Conservation (phyloP, 2,888 invertebrate species). For the Calameuta filiformis region DNA sequence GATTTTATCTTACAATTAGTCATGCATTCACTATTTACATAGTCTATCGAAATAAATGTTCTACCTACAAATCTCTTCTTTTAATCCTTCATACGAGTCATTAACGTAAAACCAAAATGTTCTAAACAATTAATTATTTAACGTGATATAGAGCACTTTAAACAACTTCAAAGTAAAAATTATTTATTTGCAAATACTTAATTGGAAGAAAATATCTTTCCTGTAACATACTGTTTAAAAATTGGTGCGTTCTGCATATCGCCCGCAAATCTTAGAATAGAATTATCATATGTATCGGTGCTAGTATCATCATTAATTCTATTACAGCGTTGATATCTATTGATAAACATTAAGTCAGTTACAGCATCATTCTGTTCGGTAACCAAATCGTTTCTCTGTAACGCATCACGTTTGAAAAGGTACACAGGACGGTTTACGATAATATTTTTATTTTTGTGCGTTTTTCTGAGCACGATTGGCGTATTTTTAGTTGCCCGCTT, state of each 20-base stretch:
- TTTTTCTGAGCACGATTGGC: conserved; percentile 51
- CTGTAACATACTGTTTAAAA: conserved; percentile 26
- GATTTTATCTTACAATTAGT: background rate
- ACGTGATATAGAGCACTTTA: background rate
- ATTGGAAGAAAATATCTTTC: background rate
- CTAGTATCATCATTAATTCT: conserved; percentile 20
- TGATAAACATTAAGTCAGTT: conserved; percentile 43
- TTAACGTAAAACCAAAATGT: background rate
- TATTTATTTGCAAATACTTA: background rate
- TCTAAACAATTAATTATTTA: background rate
- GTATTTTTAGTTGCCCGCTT: conserved; percentile 38
- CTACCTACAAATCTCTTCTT: background rate
- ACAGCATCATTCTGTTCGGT: conserved; percentile 25
- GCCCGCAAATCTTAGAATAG: conserved; percentile 69
- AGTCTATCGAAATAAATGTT: background rate
- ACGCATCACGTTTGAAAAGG: conserved; percentile 41
- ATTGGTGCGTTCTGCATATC: conserved; percentile 60
- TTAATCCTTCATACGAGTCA: background rate
- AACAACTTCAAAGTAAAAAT: background rate
- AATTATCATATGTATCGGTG: conserved; percentile 64
- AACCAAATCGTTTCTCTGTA: conserved; percentile 28
- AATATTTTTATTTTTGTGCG: conserved; percentile 33
- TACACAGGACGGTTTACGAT: conserved; percentile 36
- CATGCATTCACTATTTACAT: background rate
- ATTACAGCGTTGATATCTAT: conserved; percentile 46